These are phyloP conservation scores for Plumapathes pennacea DNA, from an alignment of 92 coral and sea anemone species.

Conservation along the genomic window DNA sequence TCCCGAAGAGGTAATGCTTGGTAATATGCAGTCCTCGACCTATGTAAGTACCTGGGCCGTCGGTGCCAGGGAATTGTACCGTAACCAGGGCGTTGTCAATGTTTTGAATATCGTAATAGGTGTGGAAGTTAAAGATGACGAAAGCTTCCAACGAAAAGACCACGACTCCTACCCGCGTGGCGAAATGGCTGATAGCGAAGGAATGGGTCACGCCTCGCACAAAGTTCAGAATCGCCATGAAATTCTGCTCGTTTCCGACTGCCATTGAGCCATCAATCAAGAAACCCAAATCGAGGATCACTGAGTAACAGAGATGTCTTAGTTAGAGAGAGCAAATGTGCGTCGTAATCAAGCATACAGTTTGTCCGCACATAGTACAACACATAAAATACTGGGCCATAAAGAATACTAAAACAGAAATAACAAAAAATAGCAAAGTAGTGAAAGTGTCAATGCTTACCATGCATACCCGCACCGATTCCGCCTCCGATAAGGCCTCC, in stretches of 20 bases:
- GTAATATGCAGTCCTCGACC: constrained; percentile 86
- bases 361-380: no score
- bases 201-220: constrained; percentile 81
- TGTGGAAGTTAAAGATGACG: constrained; percentile 86
- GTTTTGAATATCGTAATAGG: constrained; percentile 75
- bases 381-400: not conserved
- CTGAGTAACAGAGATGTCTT: constrained; percentile 39
- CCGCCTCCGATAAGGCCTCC: constrained; percentile 20
- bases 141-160: constrained; percentile 81
- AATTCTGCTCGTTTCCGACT: constrained; percentile 77
- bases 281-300: constrained; percentile 80
- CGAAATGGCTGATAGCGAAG: constrained; percentile 61
- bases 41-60: constrained; percentile 87
- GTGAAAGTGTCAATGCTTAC: no score
- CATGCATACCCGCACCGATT: constrained; percentile 2
- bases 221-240: constrained; percentile 78
- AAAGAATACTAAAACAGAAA: not conserved
- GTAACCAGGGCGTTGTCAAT: constrained; percentile 69
- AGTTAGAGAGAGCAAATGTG: no score
- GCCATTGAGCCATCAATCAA: constrained; percentile 89
- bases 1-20: constrained; percentile 47
- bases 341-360: no score
- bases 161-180: constrained; percentile 74
- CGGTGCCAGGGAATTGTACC: constrained; percentile 85
- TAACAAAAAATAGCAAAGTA: not conserved